Conservation (phyloP, 2,888 invertebrate species). For the Plagodis dolabraria region DNA sequence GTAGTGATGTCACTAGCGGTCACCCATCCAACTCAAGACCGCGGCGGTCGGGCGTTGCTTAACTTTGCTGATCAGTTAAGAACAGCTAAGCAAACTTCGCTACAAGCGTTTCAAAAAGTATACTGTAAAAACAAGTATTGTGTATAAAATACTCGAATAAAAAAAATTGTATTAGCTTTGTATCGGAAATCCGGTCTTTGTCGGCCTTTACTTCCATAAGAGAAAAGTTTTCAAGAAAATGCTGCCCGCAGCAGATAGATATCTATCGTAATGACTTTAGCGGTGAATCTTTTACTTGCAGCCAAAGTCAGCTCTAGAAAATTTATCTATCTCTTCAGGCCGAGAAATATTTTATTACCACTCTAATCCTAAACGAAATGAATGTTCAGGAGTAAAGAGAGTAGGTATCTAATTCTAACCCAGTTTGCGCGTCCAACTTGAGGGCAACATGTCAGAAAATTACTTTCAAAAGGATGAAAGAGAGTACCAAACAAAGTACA, state of each 20-base stretch:
- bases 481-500: conserved; percentile 69
- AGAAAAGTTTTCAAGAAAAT: no score
- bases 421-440: conserved; percentile 40
- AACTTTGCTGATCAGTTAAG: no score
- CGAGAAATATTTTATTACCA: conserved; percentile 28
- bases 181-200: no score
- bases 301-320: conserved; percentile 13
- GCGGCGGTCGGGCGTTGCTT: no score
- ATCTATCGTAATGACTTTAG: conserved; percentile 17
- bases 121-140: no score
- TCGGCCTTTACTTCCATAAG: no score
- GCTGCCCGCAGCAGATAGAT: not conserved
- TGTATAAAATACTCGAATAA: no score
- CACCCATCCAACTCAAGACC: no score
- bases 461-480: conserved; percentile 64
- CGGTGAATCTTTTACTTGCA: conserved; percentile 20
- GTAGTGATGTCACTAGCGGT: no score
- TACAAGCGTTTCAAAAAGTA: no score
- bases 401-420: conserved; percentile 22
- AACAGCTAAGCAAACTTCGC: no score
- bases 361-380: conserved; percentile 31
- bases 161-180: no score
- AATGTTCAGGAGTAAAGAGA: conserved; percentile 6
- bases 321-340: conserved; percentile 12
- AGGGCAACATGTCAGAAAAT: conserved; percentile 59